phyloP scores from a whole-genome alignment of 2,888 invertebrate genomes.

The Pristionchus japonicus region DNA sequence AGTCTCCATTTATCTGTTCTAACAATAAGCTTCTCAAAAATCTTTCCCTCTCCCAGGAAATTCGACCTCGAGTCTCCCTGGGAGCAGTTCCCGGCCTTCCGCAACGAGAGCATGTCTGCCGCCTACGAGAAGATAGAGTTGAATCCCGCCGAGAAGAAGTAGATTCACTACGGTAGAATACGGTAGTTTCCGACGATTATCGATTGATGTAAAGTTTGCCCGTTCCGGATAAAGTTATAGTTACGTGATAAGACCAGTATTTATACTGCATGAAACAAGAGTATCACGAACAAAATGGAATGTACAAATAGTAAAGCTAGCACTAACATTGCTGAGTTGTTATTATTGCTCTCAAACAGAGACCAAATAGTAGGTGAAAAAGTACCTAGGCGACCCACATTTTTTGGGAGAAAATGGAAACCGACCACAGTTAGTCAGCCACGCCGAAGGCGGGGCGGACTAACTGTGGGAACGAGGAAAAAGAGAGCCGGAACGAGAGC shows the following conservation, averaged over 20 bases:
- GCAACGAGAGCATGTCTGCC: slow-evolving; percentile 64
- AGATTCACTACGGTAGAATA: slow-evolving; percentile 39
- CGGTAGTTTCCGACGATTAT: slow-evolving; percentile 17
- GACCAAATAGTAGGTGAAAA: too few species aligned
- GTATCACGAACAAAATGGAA: slow-evolving; percentile 4
- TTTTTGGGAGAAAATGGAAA: too few species aligned
- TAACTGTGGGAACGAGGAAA: too few species aligned
- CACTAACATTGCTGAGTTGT: neutral
- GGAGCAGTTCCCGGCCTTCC: slow-evolving; percentile 91
- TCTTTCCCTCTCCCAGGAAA: slow-evolving; percentile 80
- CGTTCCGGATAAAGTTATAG: slow-evolving; percentile 37
- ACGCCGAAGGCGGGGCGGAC: too few species aligned
- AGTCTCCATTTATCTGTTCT: neutral
- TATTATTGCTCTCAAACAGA: slow-evolving; percentile 10
- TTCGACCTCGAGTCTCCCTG: slow-evolving; percentile 97
- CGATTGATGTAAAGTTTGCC: slow-evolving; percentile 41
- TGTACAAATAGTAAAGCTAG: slow-evolving; percentile 7
- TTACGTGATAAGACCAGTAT: slow-evolving; percentile 25
- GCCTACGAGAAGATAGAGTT: slow-evolving; percentile 63
- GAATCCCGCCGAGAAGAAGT: slow-evolving; percentile 47
- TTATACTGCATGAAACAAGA: slow-evolving; percentile 9
- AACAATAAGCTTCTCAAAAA: neutral
- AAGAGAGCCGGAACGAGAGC: too few species aligned
- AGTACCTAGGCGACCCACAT: too few species aligned
- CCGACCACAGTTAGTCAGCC: too few species aligned